A percentile compares a stretch with the other conserved stretches of the same genome.
Evolutionary conservation across 2,888 invertebrate genomes (phyloP).

Genomic region (Oscheius myriophilus): DNA sequence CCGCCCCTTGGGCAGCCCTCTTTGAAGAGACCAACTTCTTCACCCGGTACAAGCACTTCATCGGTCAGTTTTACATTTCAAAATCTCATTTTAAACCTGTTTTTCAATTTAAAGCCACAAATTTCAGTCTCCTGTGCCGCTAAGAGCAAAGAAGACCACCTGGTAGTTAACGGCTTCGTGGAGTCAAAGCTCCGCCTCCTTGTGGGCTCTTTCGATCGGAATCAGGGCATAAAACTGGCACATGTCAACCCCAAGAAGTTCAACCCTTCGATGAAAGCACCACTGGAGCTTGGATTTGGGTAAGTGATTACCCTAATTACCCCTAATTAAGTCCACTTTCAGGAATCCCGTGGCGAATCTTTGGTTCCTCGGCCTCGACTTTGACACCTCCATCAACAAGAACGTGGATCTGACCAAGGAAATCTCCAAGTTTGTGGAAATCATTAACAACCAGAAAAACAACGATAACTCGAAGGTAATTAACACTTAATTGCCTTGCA

Average conservation of each 20-base stretch:
- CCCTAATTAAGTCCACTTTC: background rate
- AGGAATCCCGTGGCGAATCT: conserved; percentile 80
- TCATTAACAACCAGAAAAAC: background rate
- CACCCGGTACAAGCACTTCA: conserved; percentile 82
- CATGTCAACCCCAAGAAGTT: conserved; percentile 95
- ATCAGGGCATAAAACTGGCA: conserved; percentile 88
- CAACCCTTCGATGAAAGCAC: conserved; percentile 72
- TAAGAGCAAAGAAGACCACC: conserved; percentile 60
- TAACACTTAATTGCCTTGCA: background rate
- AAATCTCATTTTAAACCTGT: too few relatives aligned
- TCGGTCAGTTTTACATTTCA: conserved; percentile 76
- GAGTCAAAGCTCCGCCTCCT: conserved; percentile 94
- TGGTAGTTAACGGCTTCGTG: conserved; percentile 73
- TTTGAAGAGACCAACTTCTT: conserved; percentile 92
- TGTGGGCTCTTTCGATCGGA: conserved; percentile 86
- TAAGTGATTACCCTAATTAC: conserved; percentile 31
- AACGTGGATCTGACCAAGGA: conserved; percentile 93
- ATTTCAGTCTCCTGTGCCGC: conserved; percentile 46
- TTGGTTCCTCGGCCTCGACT: conserved; percentile 97
- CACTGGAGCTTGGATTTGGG: conserved; percentile 51
- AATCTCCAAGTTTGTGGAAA: conserved; percentile 74
- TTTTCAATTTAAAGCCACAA: too few relatives aligned
- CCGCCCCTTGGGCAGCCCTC: conserved; percentile 86
- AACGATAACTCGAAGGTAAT: conserved; percentile 11
- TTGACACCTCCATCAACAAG: conserved; percentile 81